Evolutionary conservation across 2,113 vertebrate species (phyloP).

Genomic region (Mustelus asterias): DNA sequence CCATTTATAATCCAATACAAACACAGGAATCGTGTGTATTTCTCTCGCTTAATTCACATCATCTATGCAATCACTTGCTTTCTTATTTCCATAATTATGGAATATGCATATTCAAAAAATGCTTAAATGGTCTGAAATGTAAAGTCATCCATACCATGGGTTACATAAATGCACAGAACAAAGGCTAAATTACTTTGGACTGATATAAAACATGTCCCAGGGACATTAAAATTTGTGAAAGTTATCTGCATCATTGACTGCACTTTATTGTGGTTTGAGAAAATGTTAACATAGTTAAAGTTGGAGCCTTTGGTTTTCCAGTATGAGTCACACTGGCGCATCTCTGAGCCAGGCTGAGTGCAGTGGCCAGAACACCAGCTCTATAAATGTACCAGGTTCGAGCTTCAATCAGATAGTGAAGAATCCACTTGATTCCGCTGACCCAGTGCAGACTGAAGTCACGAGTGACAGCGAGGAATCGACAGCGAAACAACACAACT

Average conservation of each 20-base stretch:
- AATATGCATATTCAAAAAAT: background rate
- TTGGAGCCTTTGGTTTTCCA: background rate
- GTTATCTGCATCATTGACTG: background rate
- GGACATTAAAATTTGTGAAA: background rate
- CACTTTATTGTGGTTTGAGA: background rate
- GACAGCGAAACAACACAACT: background rate
- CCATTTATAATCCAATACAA: background rate
- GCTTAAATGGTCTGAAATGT: background rate
- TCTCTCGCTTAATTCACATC: background rate
- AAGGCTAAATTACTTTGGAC: background rate
- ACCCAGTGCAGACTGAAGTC: background rate
- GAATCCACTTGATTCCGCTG: background rate
- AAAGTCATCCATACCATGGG: background rate
- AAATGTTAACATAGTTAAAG: background rate
- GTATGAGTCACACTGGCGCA: background rate
- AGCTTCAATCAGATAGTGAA: background rate
- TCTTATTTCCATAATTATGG: background rate
- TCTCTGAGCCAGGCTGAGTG: background rate
- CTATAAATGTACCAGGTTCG: background rate
- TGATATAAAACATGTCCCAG: background rate
- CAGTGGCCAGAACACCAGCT: background rate
- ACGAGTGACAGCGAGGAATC: background rate
- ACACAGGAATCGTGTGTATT: background rate
- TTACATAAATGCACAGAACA: background rate
- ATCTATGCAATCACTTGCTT: background rate